Base-by-base conservation (phyloP, 2,888 invertebrate genomes). In the Epirrhoe alternata region DNA sequence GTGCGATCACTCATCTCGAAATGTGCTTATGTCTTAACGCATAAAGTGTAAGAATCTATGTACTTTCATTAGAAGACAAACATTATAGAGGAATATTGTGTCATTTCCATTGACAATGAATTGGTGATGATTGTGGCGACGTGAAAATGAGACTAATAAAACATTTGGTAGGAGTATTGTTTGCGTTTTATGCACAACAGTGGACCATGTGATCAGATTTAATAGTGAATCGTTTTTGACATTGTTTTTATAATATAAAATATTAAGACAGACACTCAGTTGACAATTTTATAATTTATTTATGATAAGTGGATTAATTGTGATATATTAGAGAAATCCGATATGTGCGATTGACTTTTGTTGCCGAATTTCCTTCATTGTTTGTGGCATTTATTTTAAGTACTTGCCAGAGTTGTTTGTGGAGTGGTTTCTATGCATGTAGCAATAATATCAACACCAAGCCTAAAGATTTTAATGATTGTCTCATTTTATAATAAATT, bases 241-340 rank as follows among this genome's bases (percentile, higher is more conserved):
- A 90, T 92, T 89, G 86, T 88, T 92, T 90, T 88, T 86, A 83
- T 85, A 85, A 84, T 81, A 84, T 84, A 86, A 68, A 79, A 87
- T 86, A 86, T 84, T 86, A 77, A 87, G 84, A 87, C 82, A 83
- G 86, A 90, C 85, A 82, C 86, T 86, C 81, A 74, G 88, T 91
- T 92, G 90, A 92, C 90, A 86, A 89, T 89, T 91, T 88, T 87
- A 88, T 92, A 90, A 92, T 92, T 92, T 91, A 91, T 92, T 91
- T 91, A 90, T 88, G 69, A 80, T 91, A 91, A 91, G 92, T 92
- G 90, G 87, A 89, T 90, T 89, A 82, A 87, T 89, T 92, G 92
- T 93, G 92, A 92, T 88, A 81, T 87, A 85, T 85, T 85, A 85
- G 86, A 83, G 72, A 80, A 83, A 86, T 83, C 83, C 83, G 76